These are phyloP conservation scores for Drosophila acutilabella DNA, from an alignment of 2,888 invertebrate species.

Conservation along the genomic window DNA sequence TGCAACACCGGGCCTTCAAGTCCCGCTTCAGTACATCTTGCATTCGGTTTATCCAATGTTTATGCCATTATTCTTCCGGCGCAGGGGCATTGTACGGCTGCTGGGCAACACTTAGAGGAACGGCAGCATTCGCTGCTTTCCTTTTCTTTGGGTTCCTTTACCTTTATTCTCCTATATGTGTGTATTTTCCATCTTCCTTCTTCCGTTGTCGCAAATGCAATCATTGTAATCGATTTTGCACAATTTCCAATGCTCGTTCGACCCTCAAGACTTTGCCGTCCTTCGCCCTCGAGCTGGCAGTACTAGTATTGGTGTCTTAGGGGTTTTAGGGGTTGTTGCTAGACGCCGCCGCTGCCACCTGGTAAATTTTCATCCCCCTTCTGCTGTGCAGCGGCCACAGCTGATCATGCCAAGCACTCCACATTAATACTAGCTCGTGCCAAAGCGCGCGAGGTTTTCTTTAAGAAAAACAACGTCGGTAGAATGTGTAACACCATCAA, in stretches of 20 bases:
- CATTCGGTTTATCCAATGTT: slow-evolving; percentile 55
- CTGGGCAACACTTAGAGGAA: slow-evolving; percentile 56
- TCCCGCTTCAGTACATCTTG: slow-evolving; percentile 61
- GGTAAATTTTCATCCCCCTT: slow-evolving; percentile 76
- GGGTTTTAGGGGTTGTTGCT: slow-evolving; percentile 68
- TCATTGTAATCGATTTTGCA: slow-evolving; percentile 81
- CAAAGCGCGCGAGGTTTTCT: slow-evolving; percentile 76
- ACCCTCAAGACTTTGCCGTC: slow-evolving; percentile 61
- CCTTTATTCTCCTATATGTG: slow-evolving; percentile 10
- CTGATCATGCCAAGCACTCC: slow-evolving; percentile 62
- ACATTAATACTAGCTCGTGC: slow-evolving; percentile 67
- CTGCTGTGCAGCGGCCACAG: slow-evolving; percentile 54
- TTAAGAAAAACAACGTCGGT: slow-evolving; percentile 46
- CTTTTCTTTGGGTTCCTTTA: slow-evolving; percentile 7
- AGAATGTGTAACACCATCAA: slow-evolving; percentile 68
- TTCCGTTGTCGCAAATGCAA: slow-evolving; percentile 77
- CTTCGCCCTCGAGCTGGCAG: slow-evolving; percentile 3
- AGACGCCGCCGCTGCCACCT: slow-evolving; percentile 64
- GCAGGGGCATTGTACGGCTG: slow-evolving; percentile 63
- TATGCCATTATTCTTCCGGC: slow-evolving; percentile 79
- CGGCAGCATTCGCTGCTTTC: slow-evolving; percentile 40
- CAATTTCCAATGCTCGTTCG: slow-evolving; percentile 74
- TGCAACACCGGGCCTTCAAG: slow-evolving; percentile 66
- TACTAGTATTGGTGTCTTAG: slow-evolving; percentile 34
- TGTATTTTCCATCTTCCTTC: slow-evolving; percentile 29